Conservation (phyloP, 2,888 invertebrate species). For the Callosobruchus maculatus region DNA sequence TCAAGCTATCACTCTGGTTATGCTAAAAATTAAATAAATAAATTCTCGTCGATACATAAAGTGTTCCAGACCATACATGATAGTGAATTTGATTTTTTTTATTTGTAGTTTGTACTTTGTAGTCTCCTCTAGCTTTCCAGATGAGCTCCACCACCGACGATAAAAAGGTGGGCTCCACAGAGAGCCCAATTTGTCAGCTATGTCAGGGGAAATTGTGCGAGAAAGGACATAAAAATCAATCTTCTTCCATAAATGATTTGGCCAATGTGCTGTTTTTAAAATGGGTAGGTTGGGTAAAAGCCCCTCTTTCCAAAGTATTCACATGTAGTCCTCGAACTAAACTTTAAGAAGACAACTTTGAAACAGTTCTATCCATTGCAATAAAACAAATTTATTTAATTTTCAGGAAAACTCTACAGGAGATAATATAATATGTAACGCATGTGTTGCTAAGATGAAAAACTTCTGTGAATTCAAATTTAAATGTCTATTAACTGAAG, state of each 20-base stretch:
- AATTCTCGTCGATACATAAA: too few relatives aligned
- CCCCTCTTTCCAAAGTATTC: too few relatives aligned
- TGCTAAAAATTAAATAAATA: too few relatives aligned
- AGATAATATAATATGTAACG: not conserved
- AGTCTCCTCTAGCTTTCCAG: too few relatives aligned
- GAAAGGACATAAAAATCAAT: not conserved
- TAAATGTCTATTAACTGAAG: not conserved
- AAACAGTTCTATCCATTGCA: too few relatives aligned
- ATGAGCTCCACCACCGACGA: too few relatives aligned
- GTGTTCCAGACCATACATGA: too few relatives aligned
- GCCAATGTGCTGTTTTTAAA: not conserved
- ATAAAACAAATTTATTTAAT: not conserved
- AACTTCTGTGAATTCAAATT: not conserved
- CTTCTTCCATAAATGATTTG: not conserved
- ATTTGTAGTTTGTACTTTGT: too few relatives aligned
- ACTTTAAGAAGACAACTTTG: too few relatives aligned
- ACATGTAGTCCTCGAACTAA: too few relatives aligned
- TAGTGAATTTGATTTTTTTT: too few relatives aligned
- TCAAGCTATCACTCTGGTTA: too few relatives aligned
- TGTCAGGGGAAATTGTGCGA: not conserved
- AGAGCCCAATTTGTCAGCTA: not conserved
- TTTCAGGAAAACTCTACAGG: not conserved
- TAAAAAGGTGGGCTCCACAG: not conserved
- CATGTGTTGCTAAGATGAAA: not conserved
- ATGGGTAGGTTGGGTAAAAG: not conserved